Conservation (phyloP, 2,797 vertebrate genomes). For the Esox lucius region DNA sequence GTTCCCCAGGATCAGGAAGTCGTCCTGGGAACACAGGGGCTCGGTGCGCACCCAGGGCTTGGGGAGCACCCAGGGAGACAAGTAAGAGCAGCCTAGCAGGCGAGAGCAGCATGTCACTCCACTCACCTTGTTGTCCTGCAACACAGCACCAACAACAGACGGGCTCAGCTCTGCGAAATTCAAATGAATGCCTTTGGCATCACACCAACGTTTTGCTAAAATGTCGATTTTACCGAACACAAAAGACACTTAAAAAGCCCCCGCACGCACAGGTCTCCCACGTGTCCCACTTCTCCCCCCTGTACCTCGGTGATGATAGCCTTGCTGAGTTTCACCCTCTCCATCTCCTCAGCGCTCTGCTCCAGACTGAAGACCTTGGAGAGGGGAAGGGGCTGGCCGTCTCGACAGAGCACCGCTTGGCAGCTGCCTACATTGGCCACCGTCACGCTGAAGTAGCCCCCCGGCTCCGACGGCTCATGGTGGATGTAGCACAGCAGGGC, state of each 20-base stretch:
- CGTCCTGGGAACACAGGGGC: constrained; percentile 87
- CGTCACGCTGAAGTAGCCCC: constrained; percentile 83
- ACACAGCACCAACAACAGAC: constrained; percentile 13
- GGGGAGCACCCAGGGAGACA: constrained; percentile 92
- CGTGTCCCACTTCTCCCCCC: background rate
- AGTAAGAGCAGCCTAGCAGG: constrained; percentile 93
- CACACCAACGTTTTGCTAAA: background rate
- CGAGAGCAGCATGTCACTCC: constrained; percentile 96
- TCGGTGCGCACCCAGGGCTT: constrained; percentile 89
- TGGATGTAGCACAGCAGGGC: constrained; percentile 92
- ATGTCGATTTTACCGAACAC: background rate
- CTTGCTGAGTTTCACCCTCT: constrained; percentile 89
- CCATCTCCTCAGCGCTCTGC: constrained; percentile 86
- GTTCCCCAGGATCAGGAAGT: constrained; percentile 93
- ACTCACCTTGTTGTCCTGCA: constrained; percentile 97
- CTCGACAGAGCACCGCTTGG: constrained; percentile 89
- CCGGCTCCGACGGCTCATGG: constrained; percentile 80
- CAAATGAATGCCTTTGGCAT: background rate
- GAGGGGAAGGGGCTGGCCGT: constrained; percentile 84
- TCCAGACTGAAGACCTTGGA: constrained; percentile 92
- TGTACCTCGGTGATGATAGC: constrained; percentile 96
- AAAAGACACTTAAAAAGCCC: background rate
- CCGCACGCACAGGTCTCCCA: background rate
- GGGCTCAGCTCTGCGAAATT: constrained; percentile 4
- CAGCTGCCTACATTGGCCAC: constrained; percentile 95